Conservation (phyloP, 2,113 vertebrate genomes). For the Morone saxatilis region DNA sequence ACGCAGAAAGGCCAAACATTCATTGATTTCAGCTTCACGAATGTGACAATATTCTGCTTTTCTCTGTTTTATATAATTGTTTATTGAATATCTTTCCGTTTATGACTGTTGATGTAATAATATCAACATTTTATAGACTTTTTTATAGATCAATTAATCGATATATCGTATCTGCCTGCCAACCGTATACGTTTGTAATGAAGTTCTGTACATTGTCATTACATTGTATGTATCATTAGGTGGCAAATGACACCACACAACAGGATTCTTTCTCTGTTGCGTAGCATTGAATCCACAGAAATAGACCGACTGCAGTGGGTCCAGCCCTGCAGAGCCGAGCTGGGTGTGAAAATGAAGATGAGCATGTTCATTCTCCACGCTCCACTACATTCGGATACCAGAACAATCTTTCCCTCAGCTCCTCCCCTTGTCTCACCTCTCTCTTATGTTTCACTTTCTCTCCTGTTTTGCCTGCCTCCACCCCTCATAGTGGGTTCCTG, state of each 20-base stretch:
- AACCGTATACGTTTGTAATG: neutral
- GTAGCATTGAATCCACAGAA: conserved; percentile 21
- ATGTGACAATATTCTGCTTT: neutral
- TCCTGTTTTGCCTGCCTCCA: conserved; percentile 3
- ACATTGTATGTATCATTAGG: conserved; percentile 25
- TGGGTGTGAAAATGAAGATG: conserved; percentile 58
- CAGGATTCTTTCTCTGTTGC: neutral
- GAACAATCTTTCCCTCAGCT: conserved; percentile 34
- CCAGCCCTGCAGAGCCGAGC: conserved; percentile 34
- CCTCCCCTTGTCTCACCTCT: conserved; percentile 32
- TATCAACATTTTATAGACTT: neutral
- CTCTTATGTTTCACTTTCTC: conserved; percentile 15
- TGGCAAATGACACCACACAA: conserved; percentile 9
- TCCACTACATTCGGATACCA: conserved; percentile 38
- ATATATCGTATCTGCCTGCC: conserved; percentile 6
- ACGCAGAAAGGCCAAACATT: neutral
- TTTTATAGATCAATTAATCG: too few species aligned
- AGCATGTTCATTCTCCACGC: conserved; percentile 55
- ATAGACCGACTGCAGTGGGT: conserved; percentile 21
- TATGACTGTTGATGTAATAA: neutral
- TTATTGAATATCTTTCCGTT: neutral
- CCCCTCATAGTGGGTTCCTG: conserved; percentile 11
- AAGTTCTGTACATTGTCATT: neutral
- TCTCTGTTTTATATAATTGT: neutral
- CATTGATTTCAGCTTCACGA: neutral